These are phyloP conservation scores for Vombatus ursinus DNA, from an alignment of 2,113 vertebrate genomes.

Conservation along the genomic window DNA sequence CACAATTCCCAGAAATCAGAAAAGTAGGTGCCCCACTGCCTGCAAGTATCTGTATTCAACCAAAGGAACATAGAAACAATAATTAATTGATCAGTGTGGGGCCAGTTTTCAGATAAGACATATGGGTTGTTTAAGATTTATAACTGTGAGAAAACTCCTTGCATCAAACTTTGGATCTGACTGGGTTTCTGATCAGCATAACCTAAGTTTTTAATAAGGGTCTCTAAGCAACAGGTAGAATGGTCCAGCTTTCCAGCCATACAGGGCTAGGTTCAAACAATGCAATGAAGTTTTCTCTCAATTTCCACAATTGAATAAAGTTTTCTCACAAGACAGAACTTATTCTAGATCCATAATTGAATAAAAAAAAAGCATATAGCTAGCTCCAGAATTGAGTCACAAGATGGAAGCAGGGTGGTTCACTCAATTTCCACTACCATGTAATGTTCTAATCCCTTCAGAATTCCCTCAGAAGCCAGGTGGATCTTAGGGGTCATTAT, in stretches of 20 bases:
- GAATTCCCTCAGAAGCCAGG: background rate
- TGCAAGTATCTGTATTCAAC: background rate
- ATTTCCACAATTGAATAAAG: background rate
- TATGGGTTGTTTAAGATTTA: background rate
- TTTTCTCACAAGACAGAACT: background rate
- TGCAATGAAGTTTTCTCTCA: background rate
- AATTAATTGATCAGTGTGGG: background rate
- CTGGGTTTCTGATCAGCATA: background rate
- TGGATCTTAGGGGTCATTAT: background rate
- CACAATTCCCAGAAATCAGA: background rate
- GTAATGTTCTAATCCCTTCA: background rate
- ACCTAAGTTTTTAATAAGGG: background rate
- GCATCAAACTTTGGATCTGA: background rate
- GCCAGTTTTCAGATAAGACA: background rate
- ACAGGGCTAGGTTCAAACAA: background rate
- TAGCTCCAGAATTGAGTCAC: background rate
- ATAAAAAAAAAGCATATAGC: background rate
- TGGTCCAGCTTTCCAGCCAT: background rate
- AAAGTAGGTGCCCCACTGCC: background rate
- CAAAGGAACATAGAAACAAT: background rate
- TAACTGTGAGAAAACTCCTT: too few relatives aligned
- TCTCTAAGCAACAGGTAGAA: background rate
- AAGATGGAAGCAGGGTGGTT: background rate
- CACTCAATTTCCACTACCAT: background rate
- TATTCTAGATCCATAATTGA: background rate